These are phyloP conservation scores for Xiphophorus hellerii DNA, from an alignment of 2,113 vertebrate species.

Conservation along the genomic window DNA sequence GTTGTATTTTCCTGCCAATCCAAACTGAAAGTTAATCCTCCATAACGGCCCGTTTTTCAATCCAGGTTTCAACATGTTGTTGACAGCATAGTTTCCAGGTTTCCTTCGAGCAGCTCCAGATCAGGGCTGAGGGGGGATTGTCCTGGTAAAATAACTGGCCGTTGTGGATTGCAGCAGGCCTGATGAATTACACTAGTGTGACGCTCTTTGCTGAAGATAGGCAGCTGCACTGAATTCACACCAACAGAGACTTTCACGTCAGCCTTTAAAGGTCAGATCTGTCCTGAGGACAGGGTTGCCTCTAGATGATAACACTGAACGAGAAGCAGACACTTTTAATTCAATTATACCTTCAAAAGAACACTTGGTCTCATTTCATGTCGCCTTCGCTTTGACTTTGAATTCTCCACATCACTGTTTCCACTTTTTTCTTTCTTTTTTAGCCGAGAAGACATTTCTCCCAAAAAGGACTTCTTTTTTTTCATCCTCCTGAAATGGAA, in stretches of 20 bases:
- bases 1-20: background rate
- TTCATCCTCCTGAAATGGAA: background rate
- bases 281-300: background rate
- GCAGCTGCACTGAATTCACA: background rate
- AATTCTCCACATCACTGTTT: background rate
- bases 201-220: background rate
- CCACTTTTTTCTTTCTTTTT: background rate
- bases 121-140: background rate
- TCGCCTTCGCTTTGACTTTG: background rate
- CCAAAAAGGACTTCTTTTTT: background rate
- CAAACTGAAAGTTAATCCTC: background rate
- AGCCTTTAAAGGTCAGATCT: background rate
- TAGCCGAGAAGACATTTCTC: background rate
- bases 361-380: background rate
- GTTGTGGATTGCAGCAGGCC: background rate
- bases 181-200: no score
- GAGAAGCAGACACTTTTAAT: background rate
- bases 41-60: background rate
- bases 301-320: background rate
- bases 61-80: background rate
- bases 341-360: background rate
- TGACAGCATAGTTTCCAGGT: background rate
- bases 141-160: no score
- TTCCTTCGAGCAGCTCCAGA: background rate
- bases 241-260: background rate